A percentile compares a stretch with the other conserved stretches of the same genome.
Conservation (phyloP, 2,888 invertebrate species). For the Watsonalla binaria region DNA sequence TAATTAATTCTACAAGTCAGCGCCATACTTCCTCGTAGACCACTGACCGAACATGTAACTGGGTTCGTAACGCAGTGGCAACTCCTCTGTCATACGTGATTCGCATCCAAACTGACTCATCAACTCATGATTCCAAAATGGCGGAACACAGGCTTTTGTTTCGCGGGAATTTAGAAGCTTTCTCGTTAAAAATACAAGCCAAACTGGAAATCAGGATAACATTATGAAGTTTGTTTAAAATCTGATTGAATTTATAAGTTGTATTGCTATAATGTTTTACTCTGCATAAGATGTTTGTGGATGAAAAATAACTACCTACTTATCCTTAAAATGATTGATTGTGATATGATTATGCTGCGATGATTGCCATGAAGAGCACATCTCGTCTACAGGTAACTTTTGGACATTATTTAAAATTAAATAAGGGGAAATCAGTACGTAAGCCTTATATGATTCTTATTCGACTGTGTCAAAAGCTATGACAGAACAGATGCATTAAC, state of each 20-base stretch:
- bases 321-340: no score
- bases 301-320: background rate
- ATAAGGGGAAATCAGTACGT: no score
- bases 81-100: slow-evolving; percentile 51
- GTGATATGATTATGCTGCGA: no score
- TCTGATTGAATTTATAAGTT: background rate
- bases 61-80: slow-evolving; percentile 34
- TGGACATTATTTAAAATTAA: no score
- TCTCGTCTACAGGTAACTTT: no score
- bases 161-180: background rate
- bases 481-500: no score
- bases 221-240: background rate
- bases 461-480: no score
- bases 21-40: slow-evolving; percentile 22
- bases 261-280: background rate
- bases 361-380: no score
- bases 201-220: background rate
- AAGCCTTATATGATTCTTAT: no score
- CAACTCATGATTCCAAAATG: slow-evolving; percentile 51
- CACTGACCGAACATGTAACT: slow-evolving; percentile 23
- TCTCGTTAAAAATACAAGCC: background rate
- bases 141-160: slow-evolving; percentile 25
- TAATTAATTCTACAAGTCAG: no score
- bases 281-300: background rate
- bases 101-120: slow-evolving; percentile 62